These are phyloP conservation scores for Bombus waltoni DNA, from an alignment of 1,140 invertebrate genomes.

Conservation along the genomic window DNA sequence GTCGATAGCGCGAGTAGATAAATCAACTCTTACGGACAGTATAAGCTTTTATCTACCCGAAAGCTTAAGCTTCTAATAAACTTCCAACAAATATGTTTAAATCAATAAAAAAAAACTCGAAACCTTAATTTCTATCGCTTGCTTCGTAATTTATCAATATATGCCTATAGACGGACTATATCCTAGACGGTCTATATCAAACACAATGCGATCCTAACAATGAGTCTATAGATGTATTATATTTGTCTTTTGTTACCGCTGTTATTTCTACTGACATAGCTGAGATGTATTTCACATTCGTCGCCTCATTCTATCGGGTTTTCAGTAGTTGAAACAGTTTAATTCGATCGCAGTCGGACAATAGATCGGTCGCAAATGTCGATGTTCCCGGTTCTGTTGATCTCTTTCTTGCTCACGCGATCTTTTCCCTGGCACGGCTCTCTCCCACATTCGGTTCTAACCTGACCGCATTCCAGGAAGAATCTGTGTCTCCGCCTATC, in stretches of 20 bases:
- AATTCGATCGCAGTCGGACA: constrained; percentile 11
- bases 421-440: constrained; percentile 33
- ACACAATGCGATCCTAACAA: neutral
- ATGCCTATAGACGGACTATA: neutral
- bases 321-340: constrained; percentile 15
- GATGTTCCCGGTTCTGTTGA: constrained; percentile 27
- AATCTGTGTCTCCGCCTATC: constrained; percentile 63
- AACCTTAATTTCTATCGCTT: neutral
- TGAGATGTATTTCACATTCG: neutral
- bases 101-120: too few relatives aligned
- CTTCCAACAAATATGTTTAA: neutral
- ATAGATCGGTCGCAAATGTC: constrained; percentile 5
- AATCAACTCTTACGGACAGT: neutral
- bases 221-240: neutral
- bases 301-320: neutral
- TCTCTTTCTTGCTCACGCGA: constrained; percentile 9
- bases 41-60: neutral
- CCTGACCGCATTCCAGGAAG: constrained; percentile 71
- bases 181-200: neutral
- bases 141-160: neutral
- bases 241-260: neutral
- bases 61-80: neutral
- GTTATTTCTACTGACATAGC: too few relatives aligned
- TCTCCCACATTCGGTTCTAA: constrained; percentile 66
- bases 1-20: neutral